Base-by-base conservation (phyloP, 2,797 vertebrate species). In the Phrynocephalus guinanensis region DNA sequence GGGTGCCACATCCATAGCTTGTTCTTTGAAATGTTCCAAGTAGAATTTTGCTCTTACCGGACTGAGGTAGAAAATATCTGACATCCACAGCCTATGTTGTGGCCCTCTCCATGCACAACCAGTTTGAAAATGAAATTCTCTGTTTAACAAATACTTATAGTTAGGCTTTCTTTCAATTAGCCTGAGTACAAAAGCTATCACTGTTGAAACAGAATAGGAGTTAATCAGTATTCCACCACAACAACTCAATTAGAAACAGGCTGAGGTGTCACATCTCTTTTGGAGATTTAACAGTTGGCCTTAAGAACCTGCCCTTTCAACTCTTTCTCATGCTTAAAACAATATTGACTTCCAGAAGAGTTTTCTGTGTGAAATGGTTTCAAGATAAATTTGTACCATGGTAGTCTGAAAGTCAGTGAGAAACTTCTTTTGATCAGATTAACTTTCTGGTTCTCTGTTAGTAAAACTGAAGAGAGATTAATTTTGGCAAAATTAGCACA, bases 371-470 rank as follows among this genome's bases (percentile, higher is more conserved):
- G 68, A 73, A 73, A 86, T 6, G 75, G 80, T 66, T 84, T 91
- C 30, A 87, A 60, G 56, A 87, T 33, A 79, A 56, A 84, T 91
- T 90, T 91, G 30, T 20, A 83, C 50, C 2, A 20, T 22, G 79
- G 60, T 79, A 6, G 20, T 84, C 88, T 92, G 13, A 79, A 87
- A 86, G 52, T 79, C 68, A 86, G 70, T 44, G 13, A 22, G 88
- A 77, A 84, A 8, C 20, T 80, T 9, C 38, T 82, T 5, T 38
- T 86, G 88, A 72, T 72, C 33, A 30, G 3, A 28, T 5, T 22
- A 84, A 6, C 0, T 66, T 91, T 83, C 60, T 7, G 79, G 10
- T 66, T 44, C 11, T 66, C 22, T n/a, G 70, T 63, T 63, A 26
- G 33, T 24, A 15, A 56, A 56, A 56, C 9, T 63, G 72, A n/a